phyloP scores from a whole-genome alignment of 2,888 invertebrate genomes.

The Nomada hirtipes region DNA sequence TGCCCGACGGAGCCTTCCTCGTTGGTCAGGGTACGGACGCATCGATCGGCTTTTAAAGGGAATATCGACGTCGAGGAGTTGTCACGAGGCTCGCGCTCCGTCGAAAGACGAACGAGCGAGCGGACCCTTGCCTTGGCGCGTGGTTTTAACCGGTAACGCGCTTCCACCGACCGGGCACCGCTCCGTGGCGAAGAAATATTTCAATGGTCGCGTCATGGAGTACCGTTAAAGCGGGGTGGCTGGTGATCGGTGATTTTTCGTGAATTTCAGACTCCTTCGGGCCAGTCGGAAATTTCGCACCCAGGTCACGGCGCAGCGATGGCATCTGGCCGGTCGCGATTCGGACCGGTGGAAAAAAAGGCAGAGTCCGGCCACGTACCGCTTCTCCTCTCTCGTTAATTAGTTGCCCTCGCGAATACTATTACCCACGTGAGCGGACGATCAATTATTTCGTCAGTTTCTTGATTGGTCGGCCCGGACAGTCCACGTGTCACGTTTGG shows the following conservation, averaged over 20 bases:
- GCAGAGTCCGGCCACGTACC: conserved; percentile 43
- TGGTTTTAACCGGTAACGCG: conserved; percentile 51
- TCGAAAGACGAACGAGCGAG: not conserved
- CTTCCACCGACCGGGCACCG: conserved; percentile 15
- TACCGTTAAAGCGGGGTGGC: conserved; percentile 73
- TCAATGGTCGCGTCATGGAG: conserved; percentile 73
- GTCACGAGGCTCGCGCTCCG: not conserved
- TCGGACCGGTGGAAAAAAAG: conserved; percentile 47
- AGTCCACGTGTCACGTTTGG: conserved; percentile 13
- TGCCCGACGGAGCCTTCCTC: not conserved
- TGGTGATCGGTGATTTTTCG: conserved; percentile 70
- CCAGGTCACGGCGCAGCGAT: conserved; percentile 66
- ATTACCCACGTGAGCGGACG: conserved; percentile 61
- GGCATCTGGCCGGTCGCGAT: conserved; percentile 49
- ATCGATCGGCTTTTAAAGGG: conserved; percentile 29
- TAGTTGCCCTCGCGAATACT: conserved; percentile 57
- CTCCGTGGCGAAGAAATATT: conserved; percentile 72
- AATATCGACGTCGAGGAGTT: conserved; percentile 6
- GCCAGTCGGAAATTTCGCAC: conserved; percentile 62
- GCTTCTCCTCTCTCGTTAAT: conserved; percentile 62
- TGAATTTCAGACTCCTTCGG: conserved; percentile 61
- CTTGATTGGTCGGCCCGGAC: conserved; percentile 32
- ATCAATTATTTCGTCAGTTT: conserved; percentile 66
- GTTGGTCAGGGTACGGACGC: not conserved
- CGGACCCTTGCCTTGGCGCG: not conserved